Evolutionary conservation across 2,888 invertebrate genomes (phyloP), one percentile per base, ranked within the genome.

Genomic region (Gymnoscelis rufifasciata): DNA sequence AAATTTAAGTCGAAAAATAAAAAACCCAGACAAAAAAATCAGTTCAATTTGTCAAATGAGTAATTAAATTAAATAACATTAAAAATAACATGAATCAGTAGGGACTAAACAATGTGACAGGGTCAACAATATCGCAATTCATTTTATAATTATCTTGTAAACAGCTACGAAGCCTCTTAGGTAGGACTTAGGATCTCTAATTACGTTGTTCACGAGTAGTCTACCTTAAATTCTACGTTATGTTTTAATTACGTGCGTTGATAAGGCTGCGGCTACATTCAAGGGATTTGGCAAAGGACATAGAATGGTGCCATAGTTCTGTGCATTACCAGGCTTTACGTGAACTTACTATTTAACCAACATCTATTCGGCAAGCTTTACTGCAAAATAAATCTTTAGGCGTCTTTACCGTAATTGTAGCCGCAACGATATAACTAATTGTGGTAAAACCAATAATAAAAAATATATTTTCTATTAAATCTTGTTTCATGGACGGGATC

Each of bases 1-100:
- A 23, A 35, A 35, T 35, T 8, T 27, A 30, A 15, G 56, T 53
- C 57, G 47, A 57, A 58, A 58, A 57, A 57, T 42, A 31, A 47
- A 59, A 60, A 62, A 56, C 59, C 60, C 58, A 66, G 68, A 69
- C 71, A 62, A 68, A 64, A 64, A 68, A 61, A 61, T 69, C 66
- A 69, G 66, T 71, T 65, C 71, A 66, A 69, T 67, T 62, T 64
- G 63, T 64, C 64, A 66, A 68, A 64, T 59, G 58, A 68, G 65
- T 68, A 68, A 59, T 56, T 64, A 64, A 54, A 68, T 66, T 68
- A 66, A 66, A 66, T 65, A 69, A 65, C 64, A 70, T 67, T 64
- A 66, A 62, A 64, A 62, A 70, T 64, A 66, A 68, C 59, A 64
- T 68, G 58, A 54, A 60, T 38, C 28, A 49, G 37, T 40, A 61